These are phyloP conservation scores for Scaptomyza polygonia DNA, from an alignment of 2,888 invertebrate species.

Conservation along the genomic window DNA sequence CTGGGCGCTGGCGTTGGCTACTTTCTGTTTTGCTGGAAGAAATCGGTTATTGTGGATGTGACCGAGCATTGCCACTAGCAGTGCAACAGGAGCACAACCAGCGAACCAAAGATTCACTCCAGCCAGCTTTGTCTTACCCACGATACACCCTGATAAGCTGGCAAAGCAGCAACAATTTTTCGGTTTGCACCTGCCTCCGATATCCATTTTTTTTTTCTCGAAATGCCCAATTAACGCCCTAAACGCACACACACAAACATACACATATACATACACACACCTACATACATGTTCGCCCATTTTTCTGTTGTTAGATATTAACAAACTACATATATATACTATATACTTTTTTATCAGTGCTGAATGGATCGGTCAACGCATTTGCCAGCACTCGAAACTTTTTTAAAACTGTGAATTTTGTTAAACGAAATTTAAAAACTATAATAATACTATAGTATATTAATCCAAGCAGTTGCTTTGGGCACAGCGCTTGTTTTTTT, in stretches of 20 bases:
- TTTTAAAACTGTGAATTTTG: slow-evolving; percentile 78
- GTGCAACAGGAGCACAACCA: slow-evolving; percentile 29
- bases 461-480: slow-evolving; percentile 7
- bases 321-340: slow-evolving; percentile 64
- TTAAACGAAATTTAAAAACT: slow-evolving; percentile 26
- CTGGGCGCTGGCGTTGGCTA: slow-evolving; percentile 95
- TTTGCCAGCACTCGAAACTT: slow-evolving; percentile 49
- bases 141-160: slow-evolving; percentile 26
- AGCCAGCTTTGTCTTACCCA: slow-evolving; percentile 55
- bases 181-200: neutral
- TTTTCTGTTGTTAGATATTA: slow-evolving; percentile 79
- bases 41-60: slow-evolving; percentile 95
- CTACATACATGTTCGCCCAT: slow-evolving; percentile 16
- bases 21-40: slow-evolving; percentile 98
- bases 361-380: slow-evolving; percentile 25
- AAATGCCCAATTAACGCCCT: slow-evolving; percentile 63
- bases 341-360: slow-evolving; percentile 53
- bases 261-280: slow-evolving; percentile 9
- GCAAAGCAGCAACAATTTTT: neutral
- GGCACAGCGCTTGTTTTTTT: slow-evolving; percentile 22
- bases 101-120: slow-evolving; percentile 30
- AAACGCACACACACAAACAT: slow-evolving; percentile 14
- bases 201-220: slow-evolving; percentile 77
- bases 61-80: slow-evolving; percentile 97
- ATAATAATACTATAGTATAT: slow-evolving; percentile 7